phyloP scores from a whole-genome alignment of 2,113 vertebrate species.

The Phyllostomus hastatus region DNA sequence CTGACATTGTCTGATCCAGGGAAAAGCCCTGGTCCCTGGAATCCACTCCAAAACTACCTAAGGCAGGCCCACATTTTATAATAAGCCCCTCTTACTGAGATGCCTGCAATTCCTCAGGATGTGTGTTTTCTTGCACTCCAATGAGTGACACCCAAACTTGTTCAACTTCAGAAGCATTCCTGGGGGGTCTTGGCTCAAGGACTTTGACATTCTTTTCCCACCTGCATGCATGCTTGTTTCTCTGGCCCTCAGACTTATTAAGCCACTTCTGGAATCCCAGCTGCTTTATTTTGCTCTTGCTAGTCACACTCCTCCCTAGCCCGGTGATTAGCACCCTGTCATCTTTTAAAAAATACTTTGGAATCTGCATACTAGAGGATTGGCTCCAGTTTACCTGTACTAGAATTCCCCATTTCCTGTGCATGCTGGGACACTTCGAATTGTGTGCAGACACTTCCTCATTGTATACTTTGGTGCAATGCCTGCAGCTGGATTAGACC shows the following conservation, averaged over 20 bases:
- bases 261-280: neutral
- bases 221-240: fast-evolving
- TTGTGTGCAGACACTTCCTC: fast-evolving
- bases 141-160: fast-evolving
- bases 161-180: neutral
- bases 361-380: fast-evolving
- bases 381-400: neutral
- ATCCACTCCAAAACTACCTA: neutral
- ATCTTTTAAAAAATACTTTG: neutral
- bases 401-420: neutral
- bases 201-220: fast-evolving
- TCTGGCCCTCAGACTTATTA: neutral
- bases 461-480: neutral
- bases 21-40: neutral
- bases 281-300: neutral
- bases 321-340: too few species aligned
- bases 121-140: fast-evolving
- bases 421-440: neutral
- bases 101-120: fast-evolving
- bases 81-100: fast-evolving
- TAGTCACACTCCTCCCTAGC: neutral
- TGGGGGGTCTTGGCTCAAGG: too few species aligned
- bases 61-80: fast-evolving
- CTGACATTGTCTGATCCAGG: neutral
- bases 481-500: fast-evolving